These are phyloP conservation scores for Camarhynchus parvulus DNA, from an alignment of 2,113 vertebrate species.

Conservation along the genomic window DNA sequence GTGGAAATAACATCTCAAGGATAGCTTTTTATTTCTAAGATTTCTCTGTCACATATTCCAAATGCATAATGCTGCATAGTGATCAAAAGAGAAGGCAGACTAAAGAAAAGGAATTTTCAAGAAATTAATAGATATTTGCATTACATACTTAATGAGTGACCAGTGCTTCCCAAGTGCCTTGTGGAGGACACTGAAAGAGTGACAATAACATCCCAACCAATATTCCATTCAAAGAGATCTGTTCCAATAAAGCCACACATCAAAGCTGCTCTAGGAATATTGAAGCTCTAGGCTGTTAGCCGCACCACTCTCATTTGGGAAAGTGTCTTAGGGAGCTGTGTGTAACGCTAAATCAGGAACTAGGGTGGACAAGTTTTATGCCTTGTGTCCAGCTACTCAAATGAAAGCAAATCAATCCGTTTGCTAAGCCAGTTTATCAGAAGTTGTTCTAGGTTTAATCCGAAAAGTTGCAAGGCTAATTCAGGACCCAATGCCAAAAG, in stretches of 20 bases:
- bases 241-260: background rate
- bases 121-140: conserved; percentile 17
- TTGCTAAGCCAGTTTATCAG: background rate
- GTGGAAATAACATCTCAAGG: conserved; percentile 3
- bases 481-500: background rate
- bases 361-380: background rate
- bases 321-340: background rate
- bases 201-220: background rate
- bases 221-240: background rate
- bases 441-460: background rate
- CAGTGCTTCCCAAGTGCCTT: background rate
- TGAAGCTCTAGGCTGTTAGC: background rate
- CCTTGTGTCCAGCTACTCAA: background rate
- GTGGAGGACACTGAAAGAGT: background rate
- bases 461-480: background rate
- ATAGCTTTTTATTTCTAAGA: conserved; percentile 16
- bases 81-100: conserved; percentile 50
- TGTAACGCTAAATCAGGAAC: background rate
- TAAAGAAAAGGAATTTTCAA: conserved; percentile 16
- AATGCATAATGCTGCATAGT: conserved; percentile 28
- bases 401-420: background rate
- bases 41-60: conserved; percentile 2
- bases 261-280: background rate
- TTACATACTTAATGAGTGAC: background rate
- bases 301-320: background rate